Evolutionary conservation across 2,888 invertebrate genomes (phyloP), one percentile per base, ranked within the genome.

Genomic region (Patella pellucida): DNA sequence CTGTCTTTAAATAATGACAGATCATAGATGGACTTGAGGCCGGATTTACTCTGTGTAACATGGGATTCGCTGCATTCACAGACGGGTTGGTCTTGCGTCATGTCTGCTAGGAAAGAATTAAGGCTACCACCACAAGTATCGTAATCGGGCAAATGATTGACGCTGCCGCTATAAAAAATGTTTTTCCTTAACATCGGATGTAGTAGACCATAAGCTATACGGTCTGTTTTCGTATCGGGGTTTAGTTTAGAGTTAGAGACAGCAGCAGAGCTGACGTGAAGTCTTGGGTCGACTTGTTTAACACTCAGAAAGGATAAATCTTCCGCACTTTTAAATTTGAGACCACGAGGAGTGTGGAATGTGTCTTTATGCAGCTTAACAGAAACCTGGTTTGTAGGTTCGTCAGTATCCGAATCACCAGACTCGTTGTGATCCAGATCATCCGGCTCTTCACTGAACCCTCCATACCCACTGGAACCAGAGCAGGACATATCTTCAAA

Each of bases 141-240:
- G 82, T 87, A 89, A 77, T 87, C 86, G 16, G 91, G 90, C 72
- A 93, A 90, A 83, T 92, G 93, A 69, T 92, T 91, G 50, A 94
- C 91, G 85, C 94, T 95, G 82, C 96, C 96, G 89, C 96, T 95
- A 90, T 97, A 97, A 85, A 98, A 94, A 12, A 97, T 94, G 90
- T 98, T 97, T 74, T 95, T 95, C 76, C 96, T 93, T 85, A 95
- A 94, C 93, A 97, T 94, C 19, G 96, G 95, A 2, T 96, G 78
- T 23, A 79, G 74, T 5, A 79, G 74, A 50, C 76, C 72, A 1
- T 15, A 56, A 19, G 54, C 72, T 76, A n/a, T 72, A 69, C 54
- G 67, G 14, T 23, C 69, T 69, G 52, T 69, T 62, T 52, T 19
- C 14, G 7, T 15, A 23, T 23, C 52, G 14, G 23, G 50, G 62